Conservation (phyloP, 2,888 invertebrate species). For the Spodoptera picta region DNA sequence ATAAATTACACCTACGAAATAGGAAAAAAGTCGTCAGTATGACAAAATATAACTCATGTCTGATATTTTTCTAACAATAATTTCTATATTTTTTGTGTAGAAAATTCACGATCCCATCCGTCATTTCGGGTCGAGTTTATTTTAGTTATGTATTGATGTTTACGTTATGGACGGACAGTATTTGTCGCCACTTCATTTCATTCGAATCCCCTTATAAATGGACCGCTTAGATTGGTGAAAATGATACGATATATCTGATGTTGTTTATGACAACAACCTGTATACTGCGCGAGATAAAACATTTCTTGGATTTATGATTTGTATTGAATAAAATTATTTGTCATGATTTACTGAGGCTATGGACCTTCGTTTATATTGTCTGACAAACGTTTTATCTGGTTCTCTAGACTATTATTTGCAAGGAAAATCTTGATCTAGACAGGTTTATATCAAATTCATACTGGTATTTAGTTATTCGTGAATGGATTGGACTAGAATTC, state of each 20-base stretch:
- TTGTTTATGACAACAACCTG: slow-evolving; percentile 45
- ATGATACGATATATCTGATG: slow-evolving; percentile 52
- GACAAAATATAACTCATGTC: slow-evolving; percentile 43
- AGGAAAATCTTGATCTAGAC: too few relatives aligned
- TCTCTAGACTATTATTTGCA: too few relatives aligned
- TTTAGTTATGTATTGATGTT: slow-evolving; percentile 55
- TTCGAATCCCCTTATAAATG: slow-evolving; percentile 52
- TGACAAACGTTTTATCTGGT: too few relatives aligned
- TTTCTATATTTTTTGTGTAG: slow-evolving; percentile 45
- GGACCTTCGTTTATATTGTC: too few relatives aligned
- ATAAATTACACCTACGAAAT: slow-evolving; percentile 40
- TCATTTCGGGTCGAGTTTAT: slow-evolving; percentile 47
- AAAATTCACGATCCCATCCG: slow-evolving; percentile 47
- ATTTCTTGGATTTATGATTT: slow-evolving; percentile 33
- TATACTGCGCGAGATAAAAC: slow-evolving; percentile 27
- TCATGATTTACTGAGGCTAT: slow-evolving; percentile 1
- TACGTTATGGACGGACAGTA: slow-evolving; percentile 41
- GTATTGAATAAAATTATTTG: slow-evolving; percentile 22
- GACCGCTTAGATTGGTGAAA: slow-evolving; percentile 44
- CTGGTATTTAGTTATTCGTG: too few relatives aligned
- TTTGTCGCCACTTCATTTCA: slow-evolving; percentile 55
- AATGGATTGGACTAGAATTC: too few relatives aligned
- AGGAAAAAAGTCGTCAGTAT: slow-evolving; percentile 20
- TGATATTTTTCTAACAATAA: slow-evolving; percentile 46
- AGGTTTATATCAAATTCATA: too few relatives aligned